Percentiles rank a stretch among this genome's conserved stretches.
Evolutionary conservation across 2,888 invertebrate genomes (phyloP).

Genomic region (Mesopsocus fuscifrons): DNA sequence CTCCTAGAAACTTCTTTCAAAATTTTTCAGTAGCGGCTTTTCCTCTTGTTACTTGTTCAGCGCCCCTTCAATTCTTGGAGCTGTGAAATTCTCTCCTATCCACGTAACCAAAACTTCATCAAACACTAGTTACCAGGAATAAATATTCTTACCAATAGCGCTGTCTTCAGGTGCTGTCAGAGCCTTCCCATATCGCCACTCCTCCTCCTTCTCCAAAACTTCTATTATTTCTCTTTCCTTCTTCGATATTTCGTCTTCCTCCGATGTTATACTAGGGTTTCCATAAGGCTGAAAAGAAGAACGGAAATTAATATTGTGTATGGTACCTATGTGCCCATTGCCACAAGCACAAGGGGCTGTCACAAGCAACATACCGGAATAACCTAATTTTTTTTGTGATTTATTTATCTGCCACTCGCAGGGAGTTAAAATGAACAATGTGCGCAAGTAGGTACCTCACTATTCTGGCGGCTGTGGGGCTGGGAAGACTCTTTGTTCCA

Average conservation of each 20-base stretch:
- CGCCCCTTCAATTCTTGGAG: too few relatives aligned
- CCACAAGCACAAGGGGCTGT: too few relatives aligned
- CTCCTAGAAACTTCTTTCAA: too few relatives aligned
- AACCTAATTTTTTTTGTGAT: too few relatives aligned
- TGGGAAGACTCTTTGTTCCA: constrained; percentile 28
- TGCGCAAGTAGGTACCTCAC: constrained; percentile 32
- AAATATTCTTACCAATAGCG: constrained; percentile 16
- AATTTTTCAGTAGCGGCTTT: too few relatives aligned
- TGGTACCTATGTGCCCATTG: not conserved
- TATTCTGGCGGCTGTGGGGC: constrained; percentile 62
- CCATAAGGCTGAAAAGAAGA: constrained; percentile 47
- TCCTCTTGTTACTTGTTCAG: too few relatives aligned
- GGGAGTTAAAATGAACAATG: too few relatives aligned
- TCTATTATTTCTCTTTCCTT: constrained; percentile 46
- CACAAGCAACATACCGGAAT: too few relatives aligned
- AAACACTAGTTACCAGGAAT: too few relatives aligned
- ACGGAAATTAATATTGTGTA: not conserved
- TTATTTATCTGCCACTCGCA: too few relatives aligned
- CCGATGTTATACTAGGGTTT: constrained; percentile 44
- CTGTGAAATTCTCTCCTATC: too few relatives aligned
- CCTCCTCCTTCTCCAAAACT: constrained; percentile 39
- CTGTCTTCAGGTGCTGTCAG: constrained; percentile 15
- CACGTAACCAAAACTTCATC: too few relatives aligned
- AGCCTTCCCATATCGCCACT: constrained; percentile 28
- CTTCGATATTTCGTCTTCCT: constrained; percentile 54